Evolutionary conservation across 2,888 invertebrate species (phyloP).

Genomic region (Perizoma affinitatum): DNA sequence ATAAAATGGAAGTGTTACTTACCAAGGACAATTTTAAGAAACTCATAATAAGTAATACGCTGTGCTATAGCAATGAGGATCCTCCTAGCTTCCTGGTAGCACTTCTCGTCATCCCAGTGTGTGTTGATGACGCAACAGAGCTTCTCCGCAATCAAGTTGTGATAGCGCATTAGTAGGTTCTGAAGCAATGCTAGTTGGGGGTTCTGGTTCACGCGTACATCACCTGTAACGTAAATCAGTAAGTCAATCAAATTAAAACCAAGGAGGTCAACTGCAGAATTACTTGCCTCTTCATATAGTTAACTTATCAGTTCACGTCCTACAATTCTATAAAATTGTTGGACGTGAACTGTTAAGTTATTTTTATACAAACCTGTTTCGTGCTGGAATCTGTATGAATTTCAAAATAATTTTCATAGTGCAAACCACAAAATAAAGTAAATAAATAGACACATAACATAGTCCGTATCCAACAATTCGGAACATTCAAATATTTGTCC

Average conservation of each 20-base stretch:
- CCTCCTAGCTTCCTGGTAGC: slow-evolving; percentile 67
- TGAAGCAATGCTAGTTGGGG: slow-evolving; percentile 85
- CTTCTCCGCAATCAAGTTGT: slow-evolving; percentile 28
- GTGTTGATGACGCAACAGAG: slow-evolving; percentile 58
- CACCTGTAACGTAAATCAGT: slow-evolving; percentile 72
- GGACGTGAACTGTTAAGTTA: too few species aligned
- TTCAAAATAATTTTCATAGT: too few species aligned
- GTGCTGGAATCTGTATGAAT: too few species aligned
- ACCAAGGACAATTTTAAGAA: slow-evolving; percentile 51
- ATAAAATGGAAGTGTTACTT: slow-evolving; percentile 5
- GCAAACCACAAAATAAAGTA: too few species aligned
- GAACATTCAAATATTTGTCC: too few species aligned
- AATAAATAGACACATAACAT: too few species aligned
- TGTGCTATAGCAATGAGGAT: slow-evolving; percentile 69
- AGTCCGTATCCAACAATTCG: too few species aligned
- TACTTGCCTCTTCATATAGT: too few species aligned
- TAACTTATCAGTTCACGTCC: too few species aligned
- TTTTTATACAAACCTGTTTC: too few species aligned
- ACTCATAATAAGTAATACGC: slow-evolving; percentile 69
- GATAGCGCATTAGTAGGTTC: slow-evolving; percentile 44
- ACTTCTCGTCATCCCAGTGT: slow-evolving; percentile 67
- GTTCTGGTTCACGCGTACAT: slow-evolving; percentile 85
- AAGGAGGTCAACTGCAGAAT: too few species aligned
- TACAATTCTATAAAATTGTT: too few species aligned
- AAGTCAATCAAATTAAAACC: not conserved